These are phyloP conservation scores for Anarrhichthys ocellatus DNA, from an alignment of 2,113 vertebrate genomes.

Conservation along the genomic window DNA sequence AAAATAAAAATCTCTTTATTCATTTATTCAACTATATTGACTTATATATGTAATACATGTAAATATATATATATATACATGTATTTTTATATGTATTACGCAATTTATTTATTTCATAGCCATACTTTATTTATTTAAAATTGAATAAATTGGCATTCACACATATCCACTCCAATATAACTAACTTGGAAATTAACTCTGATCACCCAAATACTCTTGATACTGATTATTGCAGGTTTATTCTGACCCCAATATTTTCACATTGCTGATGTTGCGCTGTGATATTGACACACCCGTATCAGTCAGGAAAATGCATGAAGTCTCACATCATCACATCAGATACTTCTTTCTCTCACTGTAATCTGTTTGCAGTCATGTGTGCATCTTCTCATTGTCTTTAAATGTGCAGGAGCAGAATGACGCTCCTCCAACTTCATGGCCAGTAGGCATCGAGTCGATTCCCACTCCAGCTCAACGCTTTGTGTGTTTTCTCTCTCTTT, in stretches of 20 bases:
- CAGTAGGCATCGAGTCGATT: conserved; percentile 40
- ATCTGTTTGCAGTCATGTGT: conserved; percentile 40
- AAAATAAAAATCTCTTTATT: no score
- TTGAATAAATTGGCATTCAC: neutral
- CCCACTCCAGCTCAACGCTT: conserved; percentile 19
- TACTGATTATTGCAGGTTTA: neutral
- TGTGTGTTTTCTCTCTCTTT: conserved; percentile 30
- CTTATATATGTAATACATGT: neutral
- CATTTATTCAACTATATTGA: no score
- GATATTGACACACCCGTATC: neutral
- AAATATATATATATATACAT: neutral
- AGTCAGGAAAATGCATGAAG: conserved; percentile 7
- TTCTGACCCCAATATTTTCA: neutral
- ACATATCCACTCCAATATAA: no score
- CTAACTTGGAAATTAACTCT: neutral
- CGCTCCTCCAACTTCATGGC: conserved; percentile 45
- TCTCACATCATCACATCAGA: neutral
- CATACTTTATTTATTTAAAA: neutral
- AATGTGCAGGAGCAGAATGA: conserved; percentile 38
- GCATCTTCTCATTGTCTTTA: conserved; percentile 41
- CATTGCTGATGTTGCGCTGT: neutral
- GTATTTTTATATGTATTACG: neutral
- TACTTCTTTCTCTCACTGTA: conserved; percentile 22
- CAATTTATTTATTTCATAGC: no score
- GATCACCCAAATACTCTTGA: neutral